These are phyloP conservation scores for Thalpophila matura DNA, from an alignment of 2,888 invertebrate species.

Conservation along the genomic window DNA sequence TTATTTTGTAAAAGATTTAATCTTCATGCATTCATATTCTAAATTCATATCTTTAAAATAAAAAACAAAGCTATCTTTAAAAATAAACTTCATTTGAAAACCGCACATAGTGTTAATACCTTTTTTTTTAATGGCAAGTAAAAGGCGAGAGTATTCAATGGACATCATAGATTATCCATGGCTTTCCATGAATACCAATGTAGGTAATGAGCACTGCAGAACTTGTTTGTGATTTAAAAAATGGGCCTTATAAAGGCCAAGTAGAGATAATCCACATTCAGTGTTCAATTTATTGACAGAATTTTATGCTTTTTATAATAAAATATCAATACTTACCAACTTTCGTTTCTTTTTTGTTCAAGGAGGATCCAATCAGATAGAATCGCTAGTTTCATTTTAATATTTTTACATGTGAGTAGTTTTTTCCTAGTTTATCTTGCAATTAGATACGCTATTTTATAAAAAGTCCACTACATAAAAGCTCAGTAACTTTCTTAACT, in stretches of 20 bases:
- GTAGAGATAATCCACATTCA: slow-evolving; percentile 36
- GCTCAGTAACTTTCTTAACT: slow-evolving; percentile 15
- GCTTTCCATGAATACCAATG: slow-evolving; percentile 67
- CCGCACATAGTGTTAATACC: background rate
- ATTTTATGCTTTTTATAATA: background rate
- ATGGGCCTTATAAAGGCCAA: slow-evolving; percentile 32
- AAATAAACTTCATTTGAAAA: slow-evolving; percentile 19
- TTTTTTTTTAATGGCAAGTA: slow-evolving; percentile 27
- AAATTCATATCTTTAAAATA: slow-evolving; percentile 26
- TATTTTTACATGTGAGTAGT: background rate
- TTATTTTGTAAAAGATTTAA: too few species aligned
- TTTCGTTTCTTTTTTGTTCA: too few species aligned
- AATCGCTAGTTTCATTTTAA: too few species aligned
- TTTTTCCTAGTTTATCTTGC: background rate
- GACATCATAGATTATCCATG: slow-evolving; percentile 46
- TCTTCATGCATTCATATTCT: too few species aligned
- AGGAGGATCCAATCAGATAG: too few species aligned
- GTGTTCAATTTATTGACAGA: slow-evolving; percentile 18
- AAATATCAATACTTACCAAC: too few species aligned
- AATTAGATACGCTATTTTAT: background rate
- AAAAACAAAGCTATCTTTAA: background rate
- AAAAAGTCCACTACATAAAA: slow-evolving; percentile 1
- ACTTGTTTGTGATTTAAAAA: slow-evolving; percentile 55
- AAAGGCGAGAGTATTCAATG: slow-evolving; percentile 33
- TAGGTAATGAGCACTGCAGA: slow-evolving; percentile 55